These are phyloP conservation scores for Panurus biarmicus DNA, from an alignment of 2,113 vertebrate species.

Conservation along the genomic window DNA sequence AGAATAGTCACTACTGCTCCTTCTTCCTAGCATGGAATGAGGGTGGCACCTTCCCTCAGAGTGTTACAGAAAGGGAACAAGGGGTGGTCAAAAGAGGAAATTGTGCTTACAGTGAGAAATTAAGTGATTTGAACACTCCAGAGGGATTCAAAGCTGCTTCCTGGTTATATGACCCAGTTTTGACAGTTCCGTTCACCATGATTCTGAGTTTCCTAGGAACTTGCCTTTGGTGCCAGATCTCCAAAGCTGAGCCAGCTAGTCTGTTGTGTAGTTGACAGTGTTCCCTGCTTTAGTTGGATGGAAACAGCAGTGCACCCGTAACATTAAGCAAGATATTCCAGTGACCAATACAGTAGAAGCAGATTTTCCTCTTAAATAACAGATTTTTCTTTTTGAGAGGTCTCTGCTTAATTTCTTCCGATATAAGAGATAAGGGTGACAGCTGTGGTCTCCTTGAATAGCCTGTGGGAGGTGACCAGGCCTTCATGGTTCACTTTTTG, in stretches of 20 bases:
- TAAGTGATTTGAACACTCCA: background rate
- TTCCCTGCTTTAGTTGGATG: background rate
- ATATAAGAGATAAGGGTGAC: background rate
- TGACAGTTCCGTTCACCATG: background rate
- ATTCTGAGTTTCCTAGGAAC: constrained; percentile 13
- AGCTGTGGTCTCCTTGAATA: background rate
- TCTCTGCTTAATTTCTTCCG: background rate
- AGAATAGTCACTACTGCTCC: background rate
- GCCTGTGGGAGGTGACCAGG: background rate
- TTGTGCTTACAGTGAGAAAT: background rate
- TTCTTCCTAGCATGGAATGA: background rate
- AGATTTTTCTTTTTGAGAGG: background rate
- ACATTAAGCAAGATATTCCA: background rate
- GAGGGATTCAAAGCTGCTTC: background rate
- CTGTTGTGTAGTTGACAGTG: background rate
- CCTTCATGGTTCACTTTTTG: background rate
- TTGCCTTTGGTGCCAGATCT: background rate
- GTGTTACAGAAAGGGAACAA: background rate
- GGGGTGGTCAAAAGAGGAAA: background rate
- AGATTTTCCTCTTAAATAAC: background rate
- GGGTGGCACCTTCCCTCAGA: background rate
- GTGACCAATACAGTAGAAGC: background rate
- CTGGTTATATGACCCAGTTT: background rate
- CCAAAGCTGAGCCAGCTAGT: background rate
- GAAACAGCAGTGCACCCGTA: background rate